Base-by-base conservation (phyloP, 2,113 vertebrate species). In the Caloenas nicobarica region DNA sequence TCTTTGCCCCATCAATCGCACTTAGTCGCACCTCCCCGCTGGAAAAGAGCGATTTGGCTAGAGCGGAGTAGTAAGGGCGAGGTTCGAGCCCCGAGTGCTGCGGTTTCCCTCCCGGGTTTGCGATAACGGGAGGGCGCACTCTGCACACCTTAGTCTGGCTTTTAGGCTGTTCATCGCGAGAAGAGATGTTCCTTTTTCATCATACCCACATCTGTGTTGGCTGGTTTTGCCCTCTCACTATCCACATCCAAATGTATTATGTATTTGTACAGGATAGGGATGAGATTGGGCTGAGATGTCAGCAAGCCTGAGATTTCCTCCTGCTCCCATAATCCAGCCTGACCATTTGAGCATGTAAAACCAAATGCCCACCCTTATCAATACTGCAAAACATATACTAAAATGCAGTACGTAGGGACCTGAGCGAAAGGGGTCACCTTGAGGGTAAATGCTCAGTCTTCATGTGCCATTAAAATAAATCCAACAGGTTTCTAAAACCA, bases 1-100 rank as follows among this genome's bases (percentile, higher is more conserved):
- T 90, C 51, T 22, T 19, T 4, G 11, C 10, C 9, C 33, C 77
- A 15, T 83, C 96, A 44, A 64, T 97, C 85, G 13, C 6, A 3
- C 2, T 2, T 1, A 3, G 15, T 7, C 62, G 12, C 61, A 9
- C 84, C 31, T 3, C 77, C 38, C 53, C 25, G 18, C 18, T 1
- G 28, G 29, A 8, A 8, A 4, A 22, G 14, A 16, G 50, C 8
- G 3, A 8, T 28, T 42, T 29, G 44, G 40, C 29, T 1, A 15
- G 7, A 6, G 58, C 24, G 2, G 21, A 21, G 18, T 1, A 3
- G 9, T 0, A 7, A 3, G 2, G 0, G 1, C 0, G 1, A 0
- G 15, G 61, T 74, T 91, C 56, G 56, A 85, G 33, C 10, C 40
- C 29, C 5, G 7, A 1, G 50, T 5, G 54, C 66, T 5, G 60